phyloP scores from a whole-genome alignment of 2,113 vertebrate species.

The Sinocyclocheilus grahami region DNA sequence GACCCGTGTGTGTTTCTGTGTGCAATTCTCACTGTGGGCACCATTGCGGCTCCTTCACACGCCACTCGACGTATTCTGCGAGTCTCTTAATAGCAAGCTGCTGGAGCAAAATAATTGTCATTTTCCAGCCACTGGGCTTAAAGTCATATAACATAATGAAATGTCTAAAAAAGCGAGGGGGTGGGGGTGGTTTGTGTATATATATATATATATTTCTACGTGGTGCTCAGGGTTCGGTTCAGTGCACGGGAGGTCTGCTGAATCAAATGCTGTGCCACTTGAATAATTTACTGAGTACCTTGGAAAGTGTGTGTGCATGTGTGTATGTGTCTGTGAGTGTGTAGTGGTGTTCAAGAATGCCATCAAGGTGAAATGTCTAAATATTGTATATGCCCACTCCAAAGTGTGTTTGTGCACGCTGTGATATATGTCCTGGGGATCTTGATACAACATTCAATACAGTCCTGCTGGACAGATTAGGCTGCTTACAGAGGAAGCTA shows the following conservation, averaged over 20 bases:
- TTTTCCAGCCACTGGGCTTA: conserved; percentile 83
- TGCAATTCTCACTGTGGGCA: conserved; percentile 47
- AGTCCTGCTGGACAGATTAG: conserved; percentile 56
- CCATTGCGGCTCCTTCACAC: conserved; percentile 65
- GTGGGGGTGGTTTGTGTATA: conserved; percentile 15
- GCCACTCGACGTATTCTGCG: conserved; percentile 72
- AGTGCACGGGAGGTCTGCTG: conserved; percentile 78
- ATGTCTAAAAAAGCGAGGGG: conserved; percentile 73
- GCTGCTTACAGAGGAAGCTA: conserved; percentile 52
- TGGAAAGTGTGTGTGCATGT: background rate
- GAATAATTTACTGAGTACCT: conserved; percentile 79
- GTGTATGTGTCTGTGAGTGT: background rate
- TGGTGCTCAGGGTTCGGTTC: conserved; percentile 53
- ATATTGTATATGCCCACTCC: conserved; percentile 80
- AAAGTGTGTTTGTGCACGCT: conserved; percentile 73
- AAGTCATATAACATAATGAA: conserved; percentile 84
- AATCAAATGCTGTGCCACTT: conserved; percentile 81
- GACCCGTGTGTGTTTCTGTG: conserved; percentile 44
- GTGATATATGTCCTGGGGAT: conserved; percentile 67
- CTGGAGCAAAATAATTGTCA: conserved; percentile 84
- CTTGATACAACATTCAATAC: conserved; percentile 63
- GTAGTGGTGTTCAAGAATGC: conserved; percentile 52
- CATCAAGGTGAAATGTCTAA: conserved; percentile 73
- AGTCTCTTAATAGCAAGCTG: conserved; percentile 80
- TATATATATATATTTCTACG: background rate